Conservation (phyloP, 2,888 invertebrate genomes). For the Crioceris asparagi region DNA sequence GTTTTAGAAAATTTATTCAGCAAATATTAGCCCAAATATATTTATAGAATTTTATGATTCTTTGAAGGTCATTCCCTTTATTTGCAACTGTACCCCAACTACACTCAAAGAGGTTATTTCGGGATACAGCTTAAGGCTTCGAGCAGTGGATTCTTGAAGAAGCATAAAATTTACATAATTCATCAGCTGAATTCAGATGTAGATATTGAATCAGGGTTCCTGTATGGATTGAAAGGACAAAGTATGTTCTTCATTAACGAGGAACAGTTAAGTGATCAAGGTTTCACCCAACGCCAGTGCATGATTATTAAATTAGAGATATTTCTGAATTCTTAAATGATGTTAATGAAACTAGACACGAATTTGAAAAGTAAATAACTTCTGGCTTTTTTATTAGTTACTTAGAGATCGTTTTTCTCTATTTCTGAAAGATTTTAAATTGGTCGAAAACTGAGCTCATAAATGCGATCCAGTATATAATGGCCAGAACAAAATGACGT, state of each 20-base stretch:
- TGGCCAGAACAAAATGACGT: too few relatives aligned
- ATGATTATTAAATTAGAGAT: background rate
- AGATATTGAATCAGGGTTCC: constrained; percentile 6
- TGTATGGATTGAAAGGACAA: background rate
- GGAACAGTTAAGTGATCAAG: background rate
- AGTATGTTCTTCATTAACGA: background rate
- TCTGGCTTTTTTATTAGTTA: too few relatives aligned
- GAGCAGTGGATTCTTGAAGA: constrained; percentile 23
- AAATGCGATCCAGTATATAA: too few relatives aligned
- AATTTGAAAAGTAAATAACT: too few relatives aligned
- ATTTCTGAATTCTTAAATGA: constrained; percentile 1
- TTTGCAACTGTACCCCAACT: constrained; percentile 28
- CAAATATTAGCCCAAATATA: too few relatives aligned
- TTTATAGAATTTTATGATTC: constrained; percentile 2
- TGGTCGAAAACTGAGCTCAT: too few relatives aligned
- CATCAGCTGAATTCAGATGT: constrained; percentile 11
- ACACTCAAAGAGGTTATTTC: constrained; percentile 22
- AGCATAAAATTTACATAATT: constrained; percentile 33
- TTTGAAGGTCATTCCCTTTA: constrained; percentile 29
- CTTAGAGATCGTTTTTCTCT: too few relatives aligned
- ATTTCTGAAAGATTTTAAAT: too few relatives aligned
- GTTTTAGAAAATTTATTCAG: background rate
- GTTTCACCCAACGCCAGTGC: background rate
- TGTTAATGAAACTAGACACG: too few relatives aligned
- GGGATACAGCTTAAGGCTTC: constrained; percentile 24